Evolutionary conservation across 37 sponge, comb jelly and placozoan species (phyloP), one percentile per base, ranked within the genome.

Genomic region (Crambe crambe): DNA sequence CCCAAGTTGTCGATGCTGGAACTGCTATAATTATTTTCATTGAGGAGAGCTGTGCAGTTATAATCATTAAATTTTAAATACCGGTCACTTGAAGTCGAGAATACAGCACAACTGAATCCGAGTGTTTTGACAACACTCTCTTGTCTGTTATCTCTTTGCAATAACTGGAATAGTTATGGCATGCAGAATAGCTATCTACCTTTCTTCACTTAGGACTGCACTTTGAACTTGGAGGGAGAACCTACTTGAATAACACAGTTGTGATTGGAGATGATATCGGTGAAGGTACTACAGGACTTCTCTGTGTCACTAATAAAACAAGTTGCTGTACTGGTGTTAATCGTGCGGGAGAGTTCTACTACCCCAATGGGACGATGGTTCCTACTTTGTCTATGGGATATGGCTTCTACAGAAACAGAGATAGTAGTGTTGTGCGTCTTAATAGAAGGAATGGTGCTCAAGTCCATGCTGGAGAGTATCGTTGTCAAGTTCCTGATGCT

Each of bases 171-270:
- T n/a, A n/a, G n/a, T n/a, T n/a, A n/a, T n/a, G n/a, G n/a, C n/a
- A n/a, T n/a, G n/a, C n/a, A n/a, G n/a, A n/a, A n/a, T n/a, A n/a
- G n/a, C n/a, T n/a, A n/a, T n/a, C n/a, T n/a, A n/a, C n/a, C n/a
- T n/a, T n/a, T n/a, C n/a, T n/a, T n/a, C n/a, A n/a, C n/a, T n/a
- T n/a, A n/a, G n/a, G n/a, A n/a, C n/a, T n/a, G n/a, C n/a, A n/a
- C n/a, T n/a, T n/a, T n/a, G n/a, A n/a, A n/a, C n/a, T n/a, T n/a
- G 68, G 68, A 30, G 68, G 68, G 3, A 8, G 17, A 3, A 26
- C 68, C 4, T 67, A 67, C 68, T 37, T 67, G 68, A 67, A 67
- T 37, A 67, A 67, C 68, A 37, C 68, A 18, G 37, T 67, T 20
- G 68, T 67, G 35, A 2, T 36, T 21, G 37, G 3, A 15, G 68